A percentile compares a stretch with the other conserved stretches of the same genome.
These are phyloP conservation scores for Hystrix cristata DNA, from an alignment of 2,113 vertebrate genomes.

Conservation along the genomic window DNA sequence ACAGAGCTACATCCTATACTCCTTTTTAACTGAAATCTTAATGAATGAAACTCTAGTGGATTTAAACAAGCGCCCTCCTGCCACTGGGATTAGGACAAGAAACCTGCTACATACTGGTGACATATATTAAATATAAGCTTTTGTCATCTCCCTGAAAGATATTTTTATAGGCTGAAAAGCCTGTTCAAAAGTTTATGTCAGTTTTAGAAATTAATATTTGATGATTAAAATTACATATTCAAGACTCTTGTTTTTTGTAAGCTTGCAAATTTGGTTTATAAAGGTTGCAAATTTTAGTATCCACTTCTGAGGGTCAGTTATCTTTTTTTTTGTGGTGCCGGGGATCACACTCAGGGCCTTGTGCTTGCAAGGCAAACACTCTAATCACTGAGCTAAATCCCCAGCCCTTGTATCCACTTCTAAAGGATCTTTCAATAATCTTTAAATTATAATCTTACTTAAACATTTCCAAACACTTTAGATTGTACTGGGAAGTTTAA, in stretches of 20 bases:
- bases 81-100: background rate
- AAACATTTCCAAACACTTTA: background rate
- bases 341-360: too few species aligned
- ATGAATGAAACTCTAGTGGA: background rate
- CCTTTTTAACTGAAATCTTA: slow-evolving; percentile 33
- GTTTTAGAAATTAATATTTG: slow-evolving; percentile 16
- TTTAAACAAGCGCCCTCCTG: background rate
- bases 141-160: background rate
- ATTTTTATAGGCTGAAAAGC: background rate
- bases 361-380: too few species aligned
- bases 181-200: background rate
- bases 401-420: background rate
- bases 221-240: background rate
- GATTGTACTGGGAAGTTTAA: background rate
- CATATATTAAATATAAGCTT: background rate
- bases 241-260: background rate
- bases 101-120: background rate
- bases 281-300: slow-evolving; percentile 10
- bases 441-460: background rate
- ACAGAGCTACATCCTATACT: background rate
- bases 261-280: background rate
- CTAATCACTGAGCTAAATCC: too few species aligned
- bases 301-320: background rate
- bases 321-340: too few species aligned
- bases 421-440: background rate